Conservation (phyloP, 2,113 vertebrate species). For the Rallus limicola region DNA sequence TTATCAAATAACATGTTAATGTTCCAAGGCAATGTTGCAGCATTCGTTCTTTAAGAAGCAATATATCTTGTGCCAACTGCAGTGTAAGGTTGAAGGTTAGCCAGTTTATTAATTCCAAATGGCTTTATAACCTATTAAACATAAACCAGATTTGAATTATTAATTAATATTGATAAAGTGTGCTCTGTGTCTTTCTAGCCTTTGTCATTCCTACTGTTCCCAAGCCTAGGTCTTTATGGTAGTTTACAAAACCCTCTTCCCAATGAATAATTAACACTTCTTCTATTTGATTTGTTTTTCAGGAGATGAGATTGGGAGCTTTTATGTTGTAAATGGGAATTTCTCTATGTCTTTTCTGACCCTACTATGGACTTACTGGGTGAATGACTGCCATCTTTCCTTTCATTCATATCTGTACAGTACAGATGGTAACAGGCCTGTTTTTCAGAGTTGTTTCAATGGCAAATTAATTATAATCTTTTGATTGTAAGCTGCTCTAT, state of each 20-base stretch:
- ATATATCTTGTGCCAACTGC: not conserved
- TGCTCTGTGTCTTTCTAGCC: not conserved
- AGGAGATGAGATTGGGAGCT: not conserved
- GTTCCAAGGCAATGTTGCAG: not conserved
- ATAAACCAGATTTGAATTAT: conserved; percentile 5
- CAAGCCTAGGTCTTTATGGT: not conserved
- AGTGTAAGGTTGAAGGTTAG: not conserved
- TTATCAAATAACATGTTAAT: not conserved
- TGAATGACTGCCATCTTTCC: not conserved
- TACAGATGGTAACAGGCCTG: not conserved
- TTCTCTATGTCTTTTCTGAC: not conserved
- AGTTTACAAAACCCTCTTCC: not conserved
- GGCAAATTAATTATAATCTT: not conserved
- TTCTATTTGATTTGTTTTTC: not conserved
- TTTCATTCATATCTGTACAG: not conserved
- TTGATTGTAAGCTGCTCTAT: not conserved
- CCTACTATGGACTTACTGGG: not conserved
- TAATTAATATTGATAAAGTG: not conserved
- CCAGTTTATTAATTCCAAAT: conserved; percentile 24
- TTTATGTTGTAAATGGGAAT: not conserved
- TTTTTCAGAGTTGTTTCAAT: not conserved
- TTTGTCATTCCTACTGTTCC: not conserved
- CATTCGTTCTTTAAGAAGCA: not conserved
- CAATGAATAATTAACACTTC: not conserved
- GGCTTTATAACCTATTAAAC: conserved; percentile 12